These are phyloP conservation scores for Musca vetustissima DNA, from an alignment of 1,140 invertebrate genomes.

Conservation along the genomic window DNA sequence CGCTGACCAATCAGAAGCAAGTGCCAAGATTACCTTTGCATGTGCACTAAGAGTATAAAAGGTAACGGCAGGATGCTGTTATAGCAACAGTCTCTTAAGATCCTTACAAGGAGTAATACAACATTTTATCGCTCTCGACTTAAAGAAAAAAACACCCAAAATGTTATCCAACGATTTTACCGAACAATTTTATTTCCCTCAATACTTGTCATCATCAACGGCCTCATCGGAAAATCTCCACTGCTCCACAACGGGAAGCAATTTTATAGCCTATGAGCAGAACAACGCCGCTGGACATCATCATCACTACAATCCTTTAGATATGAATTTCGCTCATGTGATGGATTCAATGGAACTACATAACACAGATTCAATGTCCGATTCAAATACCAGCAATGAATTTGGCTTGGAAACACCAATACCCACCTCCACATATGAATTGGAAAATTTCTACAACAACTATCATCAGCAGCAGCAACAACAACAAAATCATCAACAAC, in stretches of 20 bases:
- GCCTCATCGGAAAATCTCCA: too few species aligned
- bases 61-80: neutral
- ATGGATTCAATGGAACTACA: neutral
- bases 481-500: neutral
- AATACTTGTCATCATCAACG: too few species aligned
- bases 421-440: neutral
- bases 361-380: constrained; percentile 2
- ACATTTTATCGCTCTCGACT: neutral
- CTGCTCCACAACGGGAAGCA: too few species aligned
- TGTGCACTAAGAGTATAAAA: constrained; percentile 2
- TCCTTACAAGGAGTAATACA: neutral
- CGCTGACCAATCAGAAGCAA: neutral
- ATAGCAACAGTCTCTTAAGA: neutral
- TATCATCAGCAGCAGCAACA: constrained; percentile 7
- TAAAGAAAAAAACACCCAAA: neutral
- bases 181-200: constrained; percentile 11
- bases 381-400: constrained; percentile 16
- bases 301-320: neutral
- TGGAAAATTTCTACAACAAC: constrained; percentile 13
- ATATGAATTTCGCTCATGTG: constrained; percentile 6
- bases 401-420: neutral
- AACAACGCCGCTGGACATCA: too few species aligned
- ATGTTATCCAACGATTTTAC: constrained; percentile 28
- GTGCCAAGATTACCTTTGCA: neutral
- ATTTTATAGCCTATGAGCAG: too few species aligned